Evolutionary conservation across 1,140 invertebrate genomes (phyloP).

Genomic region (Zaprionus tsacasi): DNA sequence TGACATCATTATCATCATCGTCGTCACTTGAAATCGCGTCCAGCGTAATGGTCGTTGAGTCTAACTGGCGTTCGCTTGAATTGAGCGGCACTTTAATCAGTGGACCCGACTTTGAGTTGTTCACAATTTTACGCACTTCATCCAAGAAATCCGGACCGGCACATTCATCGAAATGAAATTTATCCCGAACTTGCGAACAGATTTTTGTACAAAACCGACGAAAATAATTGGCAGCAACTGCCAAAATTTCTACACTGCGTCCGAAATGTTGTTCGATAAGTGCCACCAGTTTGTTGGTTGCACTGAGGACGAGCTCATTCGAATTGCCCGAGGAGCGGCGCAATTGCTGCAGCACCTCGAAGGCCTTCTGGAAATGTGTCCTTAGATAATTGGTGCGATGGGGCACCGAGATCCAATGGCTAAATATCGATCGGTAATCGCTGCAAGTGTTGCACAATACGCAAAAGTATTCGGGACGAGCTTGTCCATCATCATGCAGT

Average conservation of each 20-base stretch:
- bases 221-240: conserved; percentile 55
- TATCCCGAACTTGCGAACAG: conserved; percentile 83
- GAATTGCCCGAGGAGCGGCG: conserved; percentile 25
- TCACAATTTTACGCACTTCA: conserved; percentile 29
- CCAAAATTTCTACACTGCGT: conserved; percentile 33
- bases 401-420: conserved; percentile 90
- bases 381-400: conserved; percentile 87
- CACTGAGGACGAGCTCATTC: conserved; percentile 19
- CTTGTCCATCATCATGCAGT: conserved; percentile 86
- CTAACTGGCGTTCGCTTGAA: conserved; percentile 11
- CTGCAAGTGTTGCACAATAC: conserved; percentile 91
- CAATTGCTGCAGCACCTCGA: conserved; percentile 45
- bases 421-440: conserved; percentile 90
- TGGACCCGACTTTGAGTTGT: conserved; percentile 25
- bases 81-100: neutral
- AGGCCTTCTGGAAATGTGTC: conserved; percentile 71
- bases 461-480: conserved; percentile 89
- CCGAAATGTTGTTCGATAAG: conserved; percentile 66
- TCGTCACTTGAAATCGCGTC: conserved; percentile 82
- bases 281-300: conserved; percentile 47
- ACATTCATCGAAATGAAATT: conserved; percentile 84
- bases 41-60: conserved; percentile 50
- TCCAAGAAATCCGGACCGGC: conserved; percentile 69
- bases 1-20: conserved; percentile 51
- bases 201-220: conserved; percentile 66